Percentiles rank a stretch among this genome's conserved stretches.
These are phyloP conservation scores for Proctacanthus coquilletti DNA, from an alignment of 1,140 invertebrate species.

Conservation along the genomic window DNA sequence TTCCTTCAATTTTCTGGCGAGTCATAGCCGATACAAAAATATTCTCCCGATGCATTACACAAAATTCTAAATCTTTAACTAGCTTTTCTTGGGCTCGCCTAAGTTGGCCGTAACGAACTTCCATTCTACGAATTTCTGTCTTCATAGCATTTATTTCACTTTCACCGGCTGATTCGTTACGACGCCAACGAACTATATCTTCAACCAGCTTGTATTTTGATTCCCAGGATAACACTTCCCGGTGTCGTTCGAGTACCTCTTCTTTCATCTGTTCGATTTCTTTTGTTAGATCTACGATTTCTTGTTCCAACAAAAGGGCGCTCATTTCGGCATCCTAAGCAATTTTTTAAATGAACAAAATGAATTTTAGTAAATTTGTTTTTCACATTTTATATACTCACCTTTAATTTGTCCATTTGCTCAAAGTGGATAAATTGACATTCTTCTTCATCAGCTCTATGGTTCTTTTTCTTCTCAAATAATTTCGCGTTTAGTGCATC, in stretches of 20 bases:
- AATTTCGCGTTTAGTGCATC: slow-evolving; percentile 41
- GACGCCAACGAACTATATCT: slow-evolving; percentile 48
- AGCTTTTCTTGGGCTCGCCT: slow-evolving; percentile 57
- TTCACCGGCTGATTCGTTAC: slow-evolving; percentile 38
- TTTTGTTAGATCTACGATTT: slow-evolving; percentile 45
- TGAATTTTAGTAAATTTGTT: neutral
- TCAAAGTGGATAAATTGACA: slow-evolving; percentile 39
- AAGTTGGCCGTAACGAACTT: slow-evolving; percentile 49
- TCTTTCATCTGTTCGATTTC: slow-evolving; percentile 46
- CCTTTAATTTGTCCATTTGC: slow-evolving; percentile 35
- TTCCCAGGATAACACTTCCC: slow-evolving; percentile 59
- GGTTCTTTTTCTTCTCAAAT: slow-evolving; percentile 39
- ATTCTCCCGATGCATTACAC: slow-evolving; percentile 50
- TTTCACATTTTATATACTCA: slow-evolving; percentile 16
- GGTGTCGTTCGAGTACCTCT: slow-evolving; percentile 43
- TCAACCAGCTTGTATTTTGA: slow-evolving; percentile 55
- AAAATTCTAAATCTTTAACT: slow-evolving; percentile 56
- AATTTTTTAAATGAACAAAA: slow-evolving; percentile 16
- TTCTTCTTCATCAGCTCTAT: slow-evolving; percentile 40
- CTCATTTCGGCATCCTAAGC: slow-evolving; percentile 42
- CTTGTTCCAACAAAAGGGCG: slow-evolving; percentile 44
- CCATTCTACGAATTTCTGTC: slow-evolving; percentile 69
- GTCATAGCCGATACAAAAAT: slow-evolving; percentile 42
- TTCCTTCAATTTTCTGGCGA: slow-evolving; percentile 34
- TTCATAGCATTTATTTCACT: slow-evolving; percentile 58